Base-by-base conservation (phyloP, 2,888 invertebrate genomes). In the Orchesella flavescens region DNA sequence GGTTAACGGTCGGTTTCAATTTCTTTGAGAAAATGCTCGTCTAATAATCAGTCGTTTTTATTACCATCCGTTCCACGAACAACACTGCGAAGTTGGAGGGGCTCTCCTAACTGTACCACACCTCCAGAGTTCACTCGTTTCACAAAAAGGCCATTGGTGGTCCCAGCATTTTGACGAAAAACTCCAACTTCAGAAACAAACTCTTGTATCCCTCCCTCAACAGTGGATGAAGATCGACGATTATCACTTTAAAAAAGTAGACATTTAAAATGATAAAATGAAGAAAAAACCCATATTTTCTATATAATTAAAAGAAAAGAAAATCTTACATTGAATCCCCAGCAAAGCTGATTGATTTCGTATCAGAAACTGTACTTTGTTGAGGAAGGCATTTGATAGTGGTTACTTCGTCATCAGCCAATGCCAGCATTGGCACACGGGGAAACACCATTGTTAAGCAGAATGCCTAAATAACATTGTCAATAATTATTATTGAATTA, bases 401-500 rank as follows among this genome's bases (percentile, higher is more conserved):
- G 0, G 87, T 88, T 15, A 88, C 87, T 86, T 88, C 87, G 74
- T 88, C 88, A 61, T 88, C 87, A 3, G 87, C 87, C 66, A 88
- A 49, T 10, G 88, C 88, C 10, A 88, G 49, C 13, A 84, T 84
- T 17, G 87, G 87, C 12, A 87, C 86, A n/a, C 87, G 80, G 5
- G 88, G 88, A 46, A 88, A 88, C 10, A 88, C 88, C 87, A 88
- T 87, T 12, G 87, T 88, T n/a, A 88, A 74, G 53, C 88, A 88
- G 84, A 87, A 84, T n/a, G 82, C 73, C 84, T 86, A 19, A 4
- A 57, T n/a, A 61, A 59, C 9, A 68, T 34, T 34, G 34, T 34
- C 34, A 34, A 4, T 19, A 3, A 7, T 66, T 7, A 49, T 19
- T 19, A 19, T 68, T n/a, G n/a, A n/a, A n/a, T n/a, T n/a, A n/a